Evolutionary conservation across 2,888 invertebrate genomes (phyloP).

Genomic region (Hirtodrosophila histrioides): DNA sequence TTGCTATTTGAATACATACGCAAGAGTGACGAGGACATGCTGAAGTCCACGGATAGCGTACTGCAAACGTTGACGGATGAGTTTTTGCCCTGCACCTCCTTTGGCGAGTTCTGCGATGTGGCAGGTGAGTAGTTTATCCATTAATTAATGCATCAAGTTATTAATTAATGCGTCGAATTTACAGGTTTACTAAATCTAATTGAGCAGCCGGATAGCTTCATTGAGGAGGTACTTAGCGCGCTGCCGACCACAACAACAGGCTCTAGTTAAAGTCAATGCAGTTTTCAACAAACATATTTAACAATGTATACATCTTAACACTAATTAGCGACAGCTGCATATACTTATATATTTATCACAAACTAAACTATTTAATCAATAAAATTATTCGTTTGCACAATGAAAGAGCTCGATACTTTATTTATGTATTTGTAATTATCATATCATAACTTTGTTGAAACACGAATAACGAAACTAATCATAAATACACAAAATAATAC

Average conservation of each 20-base stretch:
- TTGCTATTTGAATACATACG: constrained; percentile 96
- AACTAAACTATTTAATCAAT: constrained; percentile 72
- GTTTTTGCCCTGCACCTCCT: constrained; percentile 94
- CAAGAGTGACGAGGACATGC: constrained; percentile 95
- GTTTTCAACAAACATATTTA: constrained; percentile 26
- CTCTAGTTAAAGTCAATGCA: constrained; percentile 63
- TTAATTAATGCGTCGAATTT: constrained; percentile 2
- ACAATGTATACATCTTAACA: constrained; percentile 28
- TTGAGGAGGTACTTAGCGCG: constrained; percentile 79
- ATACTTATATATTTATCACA: constrained; percentile 64
- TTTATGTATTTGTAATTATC: constrained; percentile 17
- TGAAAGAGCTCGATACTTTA: constrained; percentile 26
- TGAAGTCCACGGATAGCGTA: constrained; percentile 94
- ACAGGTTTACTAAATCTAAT: constrained; percentile 82
- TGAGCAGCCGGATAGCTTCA: constrained; percentile 83
- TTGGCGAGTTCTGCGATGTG: constrained; percentile 97
- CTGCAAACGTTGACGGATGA: constrained; percentile 94
- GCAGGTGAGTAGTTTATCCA: constrained; percentile 86
- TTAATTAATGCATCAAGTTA: background rate
- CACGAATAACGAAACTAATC: constrained; percentile 36
- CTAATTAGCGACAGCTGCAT: constrained; percentile 25
- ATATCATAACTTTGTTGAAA: constrained; percentile 45
- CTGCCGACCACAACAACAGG: constrained; percentile 76
- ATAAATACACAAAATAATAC: constrained; percentile 45
- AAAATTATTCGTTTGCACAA: constrained; percentile 79